A percentile compares a stretch with the other conserved stretches of the same genome.
Evolutionary conservation across 2,797 vertebrate species (phyloP).

Genomic region (Salarias fasciatus): DNA sequence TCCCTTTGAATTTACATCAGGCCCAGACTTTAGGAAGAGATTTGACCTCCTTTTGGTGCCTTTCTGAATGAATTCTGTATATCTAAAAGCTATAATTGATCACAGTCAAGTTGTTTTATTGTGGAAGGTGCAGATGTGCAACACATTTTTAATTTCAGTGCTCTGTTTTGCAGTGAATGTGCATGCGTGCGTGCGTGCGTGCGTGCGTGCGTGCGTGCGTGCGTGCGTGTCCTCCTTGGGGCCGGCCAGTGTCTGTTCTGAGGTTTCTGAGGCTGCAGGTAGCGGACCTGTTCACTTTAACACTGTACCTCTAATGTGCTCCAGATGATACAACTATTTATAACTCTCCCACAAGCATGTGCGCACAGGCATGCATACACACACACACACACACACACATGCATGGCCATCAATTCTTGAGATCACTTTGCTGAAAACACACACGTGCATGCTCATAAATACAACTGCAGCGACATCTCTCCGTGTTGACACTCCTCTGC

Average conservation of each 20-base stretch:
- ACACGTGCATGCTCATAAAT: conserved; percentile 22
- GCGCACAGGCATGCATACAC: conserved; percentile 4
- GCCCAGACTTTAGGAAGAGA: conserved; percentile 69
- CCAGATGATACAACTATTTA: conserved; percentile 81
- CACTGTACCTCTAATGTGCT: conserved; percentile 77
- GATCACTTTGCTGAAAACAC: conserved; percentile 1
- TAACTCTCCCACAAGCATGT: conserved; percentile 54
- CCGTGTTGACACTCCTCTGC: no score
- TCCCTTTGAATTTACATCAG: conserved; percentile 68
- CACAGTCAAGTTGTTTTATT: conserved; percentile 18
- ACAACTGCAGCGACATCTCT: conserved; percentile 1
- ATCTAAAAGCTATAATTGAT: conserved; percentile 63
- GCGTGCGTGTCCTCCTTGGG: conserved; percentile 24
- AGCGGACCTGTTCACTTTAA: conserved; percentile 83
- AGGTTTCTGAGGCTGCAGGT: conserved; percentile 81
- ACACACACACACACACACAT: conserved; percentile 15
- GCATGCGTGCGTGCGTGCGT: background rate
- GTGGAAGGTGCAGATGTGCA: conserved; percentile 3
- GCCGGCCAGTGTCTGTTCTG: conserved; percentile 61
- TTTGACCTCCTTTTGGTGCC: conserved; percentile 71
- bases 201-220: no score
- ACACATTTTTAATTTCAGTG: conserved; percentile 3
- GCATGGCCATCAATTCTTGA: conserved; percentile 4
- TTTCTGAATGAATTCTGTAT: conserved; percentile 74
- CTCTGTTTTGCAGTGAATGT: conserved; percentile 22